Percentiles rank a stretch among this genome's conserved stretches.
These are phyloP conservation scores for Zophobas morio DNA, from an alignment of 1,140 invertebrate genomes.

Conservation along the genomic window DNA sequence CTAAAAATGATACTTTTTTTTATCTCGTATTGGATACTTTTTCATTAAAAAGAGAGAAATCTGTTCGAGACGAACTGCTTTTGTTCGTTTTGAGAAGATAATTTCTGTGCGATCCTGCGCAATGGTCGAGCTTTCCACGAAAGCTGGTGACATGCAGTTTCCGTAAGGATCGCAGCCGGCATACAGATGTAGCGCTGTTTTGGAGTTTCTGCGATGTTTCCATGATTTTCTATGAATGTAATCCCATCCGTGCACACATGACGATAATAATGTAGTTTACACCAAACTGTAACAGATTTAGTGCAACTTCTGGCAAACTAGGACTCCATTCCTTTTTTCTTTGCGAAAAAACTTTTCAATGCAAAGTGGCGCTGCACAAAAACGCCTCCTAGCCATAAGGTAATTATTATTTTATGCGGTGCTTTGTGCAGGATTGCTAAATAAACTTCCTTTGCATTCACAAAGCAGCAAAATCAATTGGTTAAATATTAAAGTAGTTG, in stretches of 20 bases:
- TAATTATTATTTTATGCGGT: conserved; percentile 12
- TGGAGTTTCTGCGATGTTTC: conserved; percentile 21
- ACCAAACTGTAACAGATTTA: conserved; percentile 3
- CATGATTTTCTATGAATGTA: conserved; percentile 1
- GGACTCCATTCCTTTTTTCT: neutral
- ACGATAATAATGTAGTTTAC: neutral
- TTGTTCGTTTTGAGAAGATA: conserved; percentile 44
- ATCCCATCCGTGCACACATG: conserved; percentile 5
- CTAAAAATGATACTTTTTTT: conserved; percentile 36
- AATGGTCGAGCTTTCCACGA: conserved; percentile 14
- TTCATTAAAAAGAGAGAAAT: conserved; percentile 44
- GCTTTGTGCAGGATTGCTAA: neutral
- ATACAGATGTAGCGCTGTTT: conserved; percentile 14
- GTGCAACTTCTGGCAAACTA: conserved; percentile 11
- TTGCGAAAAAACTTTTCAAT: conserved; percentile 20
- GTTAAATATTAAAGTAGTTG: conserved; percentile 19
- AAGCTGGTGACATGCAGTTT: conserved; percentile 42
- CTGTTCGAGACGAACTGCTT: conserved; percentile 21
- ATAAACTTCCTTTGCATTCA: neutral
- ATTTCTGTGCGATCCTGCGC: conserved; percentile 43
- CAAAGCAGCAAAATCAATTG: neutral
- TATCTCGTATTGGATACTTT: conserved; percentile 42
- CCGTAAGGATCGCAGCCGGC: conserved; percentile 43
- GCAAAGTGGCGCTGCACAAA: conserved; percentile 10
- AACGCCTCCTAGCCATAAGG: neutral